Base-by-base conservation (phyloP, 2,113 vertebrate species). In the Micronisus gabar region DNA sequence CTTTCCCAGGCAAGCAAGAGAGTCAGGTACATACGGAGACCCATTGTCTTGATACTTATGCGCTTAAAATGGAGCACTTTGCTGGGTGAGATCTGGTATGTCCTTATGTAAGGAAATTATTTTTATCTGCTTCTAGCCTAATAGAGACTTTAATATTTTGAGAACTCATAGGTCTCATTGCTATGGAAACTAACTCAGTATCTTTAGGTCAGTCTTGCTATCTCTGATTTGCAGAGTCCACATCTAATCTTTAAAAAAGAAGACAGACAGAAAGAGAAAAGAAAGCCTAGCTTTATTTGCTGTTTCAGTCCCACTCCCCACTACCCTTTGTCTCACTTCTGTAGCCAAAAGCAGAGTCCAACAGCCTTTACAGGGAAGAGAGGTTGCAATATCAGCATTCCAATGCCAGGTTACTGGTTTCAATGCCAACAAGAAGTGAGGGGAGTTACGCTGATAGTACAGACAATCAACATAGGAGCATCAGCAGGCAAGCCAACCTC, bases 121-220 rank as follows among this genome's bases (percentile, higher is more conserved):
- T 96, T 97, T 91, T 97, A 92, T 94, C 87, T 91, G 26, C 71
- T 86, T 92, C 73, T 75, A 95, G 41, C 32, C 76, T 93, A 96
- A 96, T 78, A 92, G 47, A 88, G 29, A 45, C 26, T 84, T 47
- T 65, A 70, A 81, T 92, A 93, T 90, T 95, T 93, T 93, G 91
- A 90, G 79, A 88, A 92, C 17, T 61, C 79, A 93, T 68, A 91
- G 47, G 76, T 92, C 70, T 86, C 56, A 94, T 96, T 92, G 88
- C 97, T 96, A 97, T 96, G 95, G 96, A 93, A 97, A 97, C 95
- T 83, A 85, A 63, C 41, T 82, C 70, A 59, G 40, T 56, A 90
- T 93, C 96, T 95, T 93, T 78, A 94, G 93, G 91, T 96, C 89
- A 97, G 79, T 47, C 71, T 88, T 85, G 56, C 23, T 91, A 68